These are phyloP conservation scores for Sminthurides aquaticus DNA, from an alignment of 2,888 invertebrate genomes.

Conservation along the genomic window DNA sequence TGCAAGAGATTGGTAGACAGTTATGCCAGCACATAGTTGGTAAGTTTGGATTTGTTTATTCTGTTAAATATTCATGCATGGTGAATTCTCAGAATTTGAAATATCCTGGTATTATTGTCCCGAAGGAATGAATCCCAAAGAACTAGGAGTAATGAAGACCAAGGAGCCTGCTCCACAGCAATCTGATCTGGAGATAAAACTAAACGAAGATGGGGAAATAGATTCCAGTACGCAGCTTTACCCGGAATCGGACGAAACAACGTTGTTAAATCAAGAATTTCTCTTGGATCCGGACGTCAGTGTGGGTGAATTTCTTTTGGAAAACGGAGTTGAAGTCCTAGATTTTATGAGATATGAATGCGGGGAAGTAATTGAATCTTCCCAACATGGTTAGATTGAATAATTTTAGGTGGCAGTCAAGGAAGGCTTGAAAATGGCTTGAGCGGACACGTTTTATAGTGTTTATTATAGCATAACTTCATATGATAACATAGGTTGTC, in stretches of 20 bases:
- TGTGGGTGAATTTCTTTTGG: slow-evolving; percentile 63
- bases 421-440: no score
- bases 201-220: neutral
- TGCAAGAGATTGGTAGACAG: slow-evolving; percentile 57
- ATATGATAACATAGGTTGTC: no score
- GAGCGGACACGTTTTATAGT: no score
- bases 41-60: slow-evolving; percentile 43
- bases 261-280: slow-evolving; percentile 79
- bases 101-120: no score
- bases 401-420: no score
- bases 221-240: slow-evolving; percentile 46
- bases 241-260: slow-evolving; percentile 57
- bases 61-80: neutral
- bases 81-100: slow-evolving; percentile 7
- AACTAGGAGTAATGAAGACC: slow-evolving; percentile 58
- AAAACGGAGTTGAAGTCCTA: slow-evolving; percentile 54
- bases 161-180: slow-evolving; percentile 44
- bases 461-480: no score
- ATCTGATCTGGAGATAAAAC: slow-evolving; percentile 2
- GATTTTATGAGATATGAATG: slow-evolving; percentile 83
- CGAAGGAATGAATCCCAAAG: slow-evolving; percentile 66
- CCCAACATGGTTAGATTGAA: slow-evolving; percentile 19
- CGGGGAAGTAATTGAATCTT: slow-evolving; percentile 56
- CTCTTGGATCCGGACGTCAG: slow-evolving; percentile 67
- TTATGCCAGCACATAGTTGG: slow-evolving; percentile 89